Percentiles rank a stretch among this genome's conserved stretches.
phyloP scores from a whole-genome alignment of 2,888 invertebrate species.

The Zaprionus bogoriensis region DNA sequence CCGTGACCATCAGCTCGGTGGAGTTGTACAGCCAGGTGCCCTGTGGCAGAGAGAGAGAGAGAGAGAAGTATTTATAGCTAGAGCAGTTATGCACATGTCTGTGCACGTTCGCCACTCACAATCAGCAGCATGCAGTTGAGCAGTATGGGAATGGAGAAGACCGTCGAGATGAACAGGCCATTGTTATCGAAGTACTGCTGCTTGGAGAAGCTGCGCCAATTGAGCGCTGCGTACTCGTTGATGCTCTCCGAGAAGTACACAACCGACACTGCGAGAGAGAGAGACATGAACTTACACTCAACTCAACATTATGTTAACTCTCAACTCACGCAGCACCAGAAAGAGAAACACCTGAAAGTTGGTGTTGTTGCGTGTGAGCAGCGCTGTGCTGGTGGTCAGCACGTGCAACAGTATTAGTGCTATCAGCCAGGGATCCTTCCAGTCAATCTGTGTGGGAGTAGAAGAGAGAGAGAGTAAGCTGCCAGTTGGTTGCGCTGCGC shows the following conservation, averaged over 20 bases:
- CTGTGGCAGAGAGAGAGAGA: conserved; percentile 82
- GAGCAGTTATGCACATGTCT: background rate
- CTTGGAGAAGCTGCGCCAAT: conserved; percentile 93
- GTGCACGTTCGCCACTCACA: conserved; percentile 87
- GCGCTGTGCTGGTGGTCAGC: conserved; percentile 89
- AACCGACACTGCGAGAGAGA: conserved; percentile 91
- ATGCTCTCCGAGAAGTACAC: conserved; percentile 96
- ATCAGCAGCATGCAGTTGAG: conserved; percentile 96
- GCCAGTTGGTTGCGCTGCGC: background rate
- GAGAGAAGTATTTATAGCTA: background rate
- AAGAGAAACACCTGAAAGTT: conserved; percentile 94
- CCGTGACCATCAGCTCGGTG: conserved; percentile 92
- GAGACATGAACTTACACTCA: too few species aligned
- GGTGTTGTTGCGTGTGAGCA: conserved; percentile 92
- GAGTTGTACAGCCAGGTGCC: conserved; percentile 95
- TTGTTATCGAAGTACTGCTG: conserved; percentile 97
- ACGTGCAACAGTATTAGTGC: conserved; percentile 90
- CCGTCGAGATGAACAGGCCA: conserved; percentile 95
- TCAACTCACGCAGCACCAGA: conserved; percentile 89
- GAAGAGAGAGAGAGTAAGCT: too few species aligned
- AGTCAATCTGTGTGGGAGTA: conserved; percentile 87
- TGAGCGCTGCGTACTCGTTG: conserved; percentile 93
- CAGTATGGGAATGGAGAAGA: conserved; percentile 95
- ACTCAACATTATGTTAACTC: background rate
- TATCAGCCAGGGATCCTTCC: conserved; percentile 94